A percentile compares a stretch with the other conserved stretches of the same genome.
Evolutionary conservation across 1,140 invertebrate genomes (phyloP).

Genomic region (Druon quercuslanigerum): DNA sequence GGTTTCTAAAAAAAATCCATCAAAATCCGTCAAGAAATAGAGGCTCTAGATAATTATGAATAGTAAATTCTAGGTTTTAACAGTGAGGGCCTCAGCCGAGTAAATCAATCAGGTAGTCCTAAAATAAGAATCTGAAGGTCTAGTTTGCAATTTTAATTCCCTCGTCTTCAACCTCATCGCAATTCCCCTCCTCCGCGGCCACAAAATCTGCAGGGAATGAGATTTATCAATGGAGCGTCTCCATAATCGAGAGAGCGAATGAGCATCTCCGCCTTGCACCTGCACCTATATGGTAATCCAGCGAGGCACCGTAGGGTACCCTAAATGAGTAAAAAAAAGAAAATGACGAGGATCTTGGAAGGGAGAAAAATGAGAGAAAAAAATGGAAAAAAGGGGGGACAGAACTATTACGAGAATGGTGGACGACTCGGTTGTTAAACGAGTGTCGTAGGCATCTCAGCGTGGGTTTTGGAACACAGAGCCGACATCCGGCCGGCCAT

Average conservation of each 20-base stretch:
- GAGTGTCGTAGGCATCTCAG: slow-evolving; percentile 59
- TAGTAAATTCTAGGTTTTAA: too few relatives aligned
- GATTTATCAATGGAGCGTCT: slow-evolving; percentile 32
- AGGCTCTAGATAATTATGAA: too few relatives aligned
- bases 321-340: slow-evolving; percentile 40
- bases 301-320: slow-evolving; percentile 37
- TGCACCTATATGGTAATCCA: slow-evolving; percentile 54
- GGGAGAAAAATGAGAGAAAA: slow-evolving; percentile 40
- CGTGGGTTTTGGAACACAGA: slow-evolving; percentile 68
- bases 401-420: slow-evolving; percentile 50
- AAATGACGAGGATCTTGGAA: slow-evolving; percentile 32
- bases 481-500: slow-evolving; percentile 65
- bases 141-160: slow-evolving; percentile 30
- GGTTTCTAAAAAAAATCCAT: too few relatives aligned
- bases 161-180: not conserved
- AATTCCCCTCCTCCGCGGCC: not conserved
- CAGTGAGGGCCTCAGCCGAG: not conserved
- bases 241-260: slow-evolving; percentile 37
- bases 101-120: not conserved
- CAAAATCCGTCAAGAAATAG: too few relatives aligned
- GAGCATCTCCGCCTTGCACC: slow-evolving; percentile 45
- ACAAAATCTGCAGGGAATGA: not conserved
- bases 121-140: not conserved
- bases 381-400: slow-evolving; percentile 46
- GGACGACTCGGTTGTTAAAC: slow-evolving; percentile 47